These are phyloP conservation scores for Callipepla squamata DNA, from an alignment of 2,113 vertebrate genomes.

Conservation along the genomic window DNA sequence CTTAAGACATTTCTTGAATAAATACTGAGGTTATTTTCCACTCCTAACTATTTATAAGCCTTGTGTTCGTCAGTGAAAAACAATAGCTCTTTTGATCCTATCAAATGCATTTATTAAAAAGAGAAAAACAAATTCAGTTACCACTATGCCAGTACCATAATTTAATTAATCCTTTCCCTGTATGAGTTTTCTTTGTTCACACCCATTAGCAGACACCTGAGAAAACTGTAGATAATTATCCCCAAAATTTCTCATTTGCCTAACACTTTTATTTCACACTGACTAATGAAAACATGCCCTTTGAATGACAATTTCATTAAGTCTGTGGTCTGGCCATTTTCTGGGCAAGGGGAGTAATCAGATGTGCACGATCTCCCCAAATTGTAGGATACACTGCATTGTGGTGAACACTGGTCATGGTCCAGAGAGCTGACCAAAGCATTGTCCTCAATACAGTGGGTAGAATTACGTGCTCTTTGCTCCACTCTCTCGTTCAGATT, in stretches of 20 bases:
- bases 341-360: background rate
- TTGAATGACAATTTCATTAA: background rate
- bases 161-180: background rate
- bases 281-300: background rate
- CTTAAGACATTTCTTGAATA: background rate
- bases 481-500: background rate
- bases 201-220: background rate
- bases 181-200: background rate
- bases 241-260: background rate
- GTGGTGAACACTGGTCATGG: background rate
- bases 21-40: background rate
- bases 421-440: background rate
- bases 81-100: background rate
- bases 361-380: background rate
- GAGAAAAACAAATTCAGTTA: background rate
- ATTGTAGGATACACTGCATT: background rate
- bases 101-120: background rate
- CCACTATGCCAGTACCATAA: background rate
- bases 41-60: background rate
- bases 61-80: background rate
- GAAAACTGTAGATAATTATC: background rate
- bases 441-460: background rate
- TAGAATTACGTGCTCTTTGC: background rate
- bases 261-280: background rate
- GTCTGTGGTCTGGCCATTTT: background rate